Conservation (phyloP, 2,888 invertebrate genomes). For the Platycheirus albimanus region DNA sequence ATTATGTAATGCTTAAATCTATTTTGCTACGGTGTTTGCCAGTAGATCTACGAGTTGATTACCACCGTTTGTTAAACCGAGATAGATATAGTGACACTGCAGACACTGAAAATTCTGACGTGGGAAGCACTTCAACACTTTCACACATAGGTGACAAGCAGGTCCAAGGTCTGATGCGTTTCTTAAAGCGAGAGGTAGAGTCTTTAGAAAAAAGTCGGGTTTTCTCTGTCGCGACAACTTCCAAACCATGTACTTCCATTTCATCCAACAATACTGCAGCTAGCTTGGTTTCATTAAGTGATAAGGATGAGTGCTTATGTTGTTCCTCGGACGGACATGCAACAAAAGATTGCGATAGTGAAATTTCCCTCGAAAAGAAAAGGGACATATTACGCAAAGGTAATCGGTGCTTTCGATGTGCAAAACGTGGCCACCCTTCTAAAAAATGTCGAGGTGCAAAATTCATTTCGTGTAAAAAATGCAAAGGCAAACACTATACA, state of each 20-base stretch:
- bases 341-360: constrained; percentile 30
- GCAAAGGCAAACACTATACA: constrained; percentile 24
- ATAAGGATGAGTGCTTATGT: constrained; percentile 18
- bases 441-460: too few species aligned
- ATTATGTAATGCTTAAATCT: constrained; percentile 22
- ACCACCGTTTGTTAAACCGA: too few species aligned
- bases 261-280: constrained; percentile 9
- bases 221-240: constrained; percentile 3
- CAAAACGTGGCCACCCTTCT: constrained; percentile 3
- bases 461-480: constrained; percentile 16
- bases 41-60: constrained; percentile 1
- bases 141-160: constrained; percentile 1
- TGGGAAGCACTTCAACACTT: constrained; percentile 13
- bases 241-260: neutral
- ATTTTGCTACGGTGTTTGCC: constrained; percentile 22
- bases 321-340: constrained; percentile 1
- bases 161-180: constrained; percentile 4
- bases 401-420: constrained; percentile 38
- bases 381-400: constrained; percentile 16
- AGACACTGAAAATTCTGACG: neutral
- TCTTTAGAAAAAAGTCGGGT: constrained; percentile 17
- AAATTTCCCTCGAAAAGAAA: neutral
- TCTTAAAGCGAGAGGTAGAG: constrained; percentile 38
- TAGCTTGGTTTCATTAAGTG: constrained; percentile 10
- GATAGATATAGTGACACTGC: neutral